A percentile compares a stretch with the other conserved stretches of the same genome.
Conservation (phyloP, 2,113 vertebrate species). For the Engystomops pustulosus region DNA sequence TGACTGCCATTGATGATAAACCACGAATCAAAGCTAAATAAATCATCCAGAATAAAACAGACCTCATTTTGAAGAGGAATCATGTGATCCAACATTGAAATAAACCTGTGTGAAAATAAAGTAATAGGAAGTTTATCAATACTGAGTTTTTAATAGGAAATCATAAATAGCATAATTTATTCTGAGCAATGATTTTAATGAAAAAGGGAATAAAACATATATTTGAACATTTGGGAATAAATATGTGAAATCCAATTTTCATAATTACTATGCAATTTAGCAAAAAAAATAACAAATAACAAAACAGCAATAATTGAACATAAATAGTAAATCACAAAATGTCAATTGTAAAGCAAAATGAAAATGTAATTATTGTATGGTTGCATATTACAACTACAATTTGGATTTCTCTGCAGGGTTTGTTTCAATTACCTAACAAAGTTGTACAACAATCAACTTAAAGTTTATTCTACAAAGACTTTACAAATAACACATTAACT, state of each 20-base stretch:
- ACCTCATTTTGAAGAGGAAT: conserved; percentile 80
- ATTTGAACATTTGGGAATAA: not conserved
- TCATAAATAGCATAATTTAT: not conserved
- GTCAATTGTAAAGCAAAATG: not conserved
- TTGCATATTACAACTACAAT: not conserved
- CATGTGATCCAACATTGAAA: conserved; percentile 72
- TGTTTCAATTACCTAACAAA: not conserved
- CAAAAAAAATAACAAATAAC: not conserved
- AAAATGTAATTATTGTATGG: not conserved
- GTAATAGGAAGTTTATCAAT: not conserved
- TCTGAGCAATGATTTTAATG: not conserved
- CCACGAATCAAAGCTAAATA: conserved; percentile 80
- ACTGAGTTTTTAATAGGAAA: not conserved
- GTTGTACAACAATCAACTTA: not conserved
- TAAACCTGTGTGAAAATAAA: conserved; percentile 71
- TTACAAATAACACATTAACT: not conserved
- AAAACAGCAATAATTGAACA: not conserved
- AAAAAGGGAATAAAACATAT: not conserved
- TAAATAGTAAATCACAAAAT: not conserved
- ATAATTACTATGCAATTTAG: not conserved
- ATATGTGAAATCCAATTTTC: not conserved
- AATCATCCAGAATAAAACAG: conserved; percentile 75
- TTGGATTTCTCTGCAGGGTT: not conserved
- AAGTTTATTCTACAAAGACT: not conserved
- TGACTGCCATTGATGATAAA: conserved; percentile 78